Evolutionary conservation across 2,113 vertebrate genomes (phyloP).

Genomic region (Sinosuthora webbiana): DNA sequence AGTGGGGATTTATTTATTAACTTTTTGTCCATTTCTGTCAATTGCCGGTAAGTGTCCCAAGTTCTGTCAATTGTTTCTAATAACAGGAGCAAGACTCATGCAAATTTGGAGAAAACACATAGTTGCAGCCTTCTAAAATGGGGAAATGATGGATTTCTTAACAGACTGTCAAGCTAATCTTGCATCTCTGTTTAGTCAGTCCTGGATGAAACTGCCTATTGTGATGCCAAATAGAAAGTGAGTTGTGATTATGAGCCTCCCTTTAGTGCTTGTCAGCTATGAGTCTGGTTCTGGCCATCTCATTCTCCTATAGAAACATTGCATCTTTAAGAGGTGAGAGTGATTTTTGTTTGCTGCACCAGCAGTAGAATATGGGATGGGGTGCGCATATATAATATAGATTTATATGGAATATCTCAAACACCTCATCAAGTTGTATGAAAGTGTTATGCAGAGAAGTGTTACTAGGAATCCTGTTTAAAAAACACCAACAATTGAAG

Average conservation of each 20-base stretch:
- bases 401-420: background rate
- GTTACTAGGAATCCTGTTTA: background rate
- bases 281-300: background rate
- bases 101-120: conserved; percentile 36
- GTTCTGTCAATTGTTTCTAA: conserved; percentile 46
- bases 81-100: conserved; percentile 44
- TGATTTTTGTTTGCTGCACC: background rate
- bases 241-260: background rate
- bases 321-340: background rate
- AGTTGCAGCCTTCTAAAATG: conserved; percentile 1
- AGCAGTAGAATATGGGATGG: background rate
- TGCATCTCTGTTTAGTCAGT: conserved; percentile 8
- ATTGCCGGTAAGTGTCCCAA: conserved; percentile 58
- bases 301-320: background rate
- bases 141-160: conserved; percentile 27
- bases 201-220: background rate
- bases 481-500: background rate
- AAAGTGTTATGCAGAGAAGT: background rate
- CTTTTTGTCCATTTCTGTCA: conserved; percentile 12
- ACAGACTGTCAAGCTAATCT: background rate
- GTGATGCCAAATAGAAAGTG: background rate
- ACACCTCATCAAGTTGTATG: background rate
- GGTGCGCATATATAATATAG: background rate
- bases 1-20: conserved; percentile 66
- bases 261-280: background rate